Evolutionary conservation across 2,797 vertebrate species (phyloP), one percentile per base, ranked within the genome.

Genomic region (Limosa lapponica): DNA sequence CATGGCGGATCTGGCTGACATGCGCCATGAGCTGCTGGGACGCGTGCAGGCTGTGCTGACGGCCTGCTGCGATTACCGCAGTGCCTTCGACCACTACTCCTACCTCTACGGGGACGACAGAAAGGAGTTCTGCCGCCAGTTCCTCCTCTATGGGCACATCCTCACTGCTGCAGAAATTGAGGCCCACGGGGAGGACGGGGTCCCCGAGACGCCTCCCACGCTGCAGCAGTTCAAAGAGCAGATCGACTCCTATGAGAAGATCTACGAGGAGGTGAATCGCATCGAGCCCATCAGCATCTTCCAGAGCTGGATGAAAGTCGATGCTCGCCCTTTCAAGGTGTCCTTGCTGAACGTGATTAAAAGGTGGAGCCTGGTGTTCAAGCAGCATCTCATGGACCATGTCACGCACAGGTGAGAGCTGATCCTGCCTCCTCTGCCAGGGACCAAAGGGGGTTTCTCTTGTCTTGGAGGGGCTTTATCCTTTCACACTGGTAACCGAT

Each of bases 301-400:
- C 70, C 98, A 98, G 2, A 49, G 98, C 32, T 99, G 99, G 99
- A 98, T 99, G 98, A 98, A 97, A 95, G 97, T 99, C 0, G 99
- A 99, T 2, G 97, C 98, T 3, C 97, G 97, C 2, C 97, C 98
- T 73, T 98, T 99, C 95, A 99, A 99, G 96, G 98, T 89, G 0
- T 97, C 99, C n/a, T 93, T 99, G 93, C 98, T 99, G 66, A 99
- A 99, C 11, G 86, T 98, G 71, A 98, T 99, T 73, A 99, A 99
- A 94, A 99, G 98, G 91, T 99, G 99, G 99, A 99, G 99, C 95
- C 96, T 99, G 92, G 98, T 98, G 98, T 99, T 99, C 97, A 99
- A 99, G 93, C 99, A 99, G 96, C 99, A 99, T 88, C 99, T 99
- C 4, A 92, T 99, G 19, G 98, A 99, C 87, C 98, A 98, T 0